Base-by-base conservation (phyloP, 2,797 vertebrate genomes). In the Mormyrus hasselquistii region DNA sequence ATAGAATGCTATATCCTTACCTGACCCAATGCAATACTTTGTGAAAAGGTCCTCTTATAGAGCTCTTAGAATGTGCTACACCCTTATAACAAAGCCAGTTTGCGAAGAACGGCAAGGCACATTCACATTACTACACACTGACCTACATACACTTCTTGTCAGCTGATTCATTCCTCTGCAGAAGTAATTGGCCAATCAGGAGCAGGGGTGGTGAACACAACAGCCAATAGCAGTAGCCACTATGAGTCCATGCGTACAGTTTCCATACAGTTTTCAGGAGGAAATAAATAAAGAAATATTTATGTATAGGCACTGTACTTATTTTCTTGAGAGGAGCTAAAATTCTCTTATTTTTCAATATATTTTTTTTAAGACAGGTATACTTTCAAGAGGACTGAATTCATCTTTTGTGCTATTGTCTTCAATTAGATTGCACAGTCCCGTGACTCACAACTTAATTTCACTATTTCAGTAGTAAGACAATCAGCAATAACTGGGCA, bases 91-190 rank as follows among this genome's bases (percentile, higher is more conserved):
- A 95, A 94, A 94, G 92, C 92, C 91, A 62, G 92, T 94, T 91
- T 88, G 1, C 47, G 92, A 92, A 94, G 89, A 91, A 95, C 95
- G 93, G 47, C 94, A 86, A 90, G 94, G 95, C 82, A 34, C 94
- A 95, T 93, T 91, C 94, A 94, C 94, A 94, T 94, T 94, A 92
- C 96, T 96, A 95, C 95, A 95, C 94, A 96, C 95, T 96, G 95
- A 97, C 95, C 96, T 96, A 95, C 94, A 96, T 95, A 95, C 95
- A 94, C 92, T 93, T 94, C 93, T 93, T 90, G 91, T 94, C 96
- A 96, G 94, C 95, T 93, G 93, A 96, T 94, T 91, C 89, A 94
- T 90, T 93, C 93, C 94, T 94, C 94, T 90, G 91, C 92, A 90
- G 88, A 90, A 91, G 92, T 93, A 91, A 62, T 79, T 89, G 92